A percentile compares a stretch with the other conserved stretches of the same genome.
Conservation (phyloP, 2,797 vertebrate genomes). For the Petrocephalus sullivani region DNA sequence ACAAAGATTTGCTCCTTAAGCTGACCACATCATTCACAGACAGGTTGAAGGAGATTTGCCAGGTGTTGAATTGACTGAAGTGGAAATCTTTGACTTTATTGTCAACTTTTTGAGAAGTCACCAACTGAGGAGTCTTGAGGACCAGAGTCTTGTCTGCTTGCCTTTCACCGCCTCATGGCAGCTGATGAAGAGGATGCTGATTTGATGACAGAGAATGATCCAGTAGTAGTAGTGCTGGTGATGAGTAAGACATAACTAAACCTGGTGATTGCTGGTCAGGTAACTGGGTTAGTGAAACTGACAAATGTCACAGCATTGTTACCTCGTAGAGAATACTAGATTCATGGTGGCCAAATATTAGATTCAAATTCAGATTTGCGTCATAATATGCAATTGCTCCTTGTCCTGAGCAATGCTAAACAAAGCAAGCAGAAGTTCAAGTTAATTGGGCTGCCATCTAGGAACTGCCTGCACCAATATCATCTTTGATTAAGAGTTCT, state of each 20-base stretch:
- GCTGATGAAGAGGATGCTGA: not conserved
- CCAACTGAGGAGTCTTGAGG: constrained; percentile 22
- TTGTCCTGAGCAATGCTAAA: not conserved
- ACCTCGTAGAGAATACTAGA: constrained; percentile 7
- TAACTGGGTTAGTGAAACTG: constrained; percentile 1
- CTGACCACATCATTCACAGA: not conserved
- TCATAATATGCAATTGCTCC: not conserved
- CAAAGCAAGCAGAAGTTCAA: constrained; percentile 31
- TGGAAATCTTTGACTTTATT: constrained; percentile 21
- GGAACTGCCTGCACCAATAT: constrained; percentile 23
- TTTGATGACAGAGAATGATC: not conserved
- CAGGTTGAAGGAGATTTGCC: not conserved
- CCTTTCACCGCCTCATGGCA: not conserved
- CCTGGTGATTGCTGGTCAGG: not conserved
- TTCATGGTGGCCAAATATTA: not conserved
- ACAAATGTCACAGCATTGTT: constrained; percentile 25
- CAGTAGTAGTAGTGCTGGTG: not conserved
- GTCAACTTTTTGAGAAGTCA: constrained; percentile 22
- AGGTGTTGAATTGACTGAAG: not conserved
- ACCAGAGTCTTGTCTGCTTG: not conserved
- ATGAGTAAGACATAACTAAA: not conserved
- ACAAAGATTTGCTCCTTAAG: not conserved
- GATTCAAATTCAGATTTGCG: not conserved
- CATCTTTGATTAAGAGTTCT: not conserved
- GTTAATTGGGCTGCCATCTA: constrained; percentile 28